These are phyloP conservation scores for Chloropsis hardwickii DNA, from an alignment of 2,113 vertebrate genomes.

Conservation along the genomic window DNA sequence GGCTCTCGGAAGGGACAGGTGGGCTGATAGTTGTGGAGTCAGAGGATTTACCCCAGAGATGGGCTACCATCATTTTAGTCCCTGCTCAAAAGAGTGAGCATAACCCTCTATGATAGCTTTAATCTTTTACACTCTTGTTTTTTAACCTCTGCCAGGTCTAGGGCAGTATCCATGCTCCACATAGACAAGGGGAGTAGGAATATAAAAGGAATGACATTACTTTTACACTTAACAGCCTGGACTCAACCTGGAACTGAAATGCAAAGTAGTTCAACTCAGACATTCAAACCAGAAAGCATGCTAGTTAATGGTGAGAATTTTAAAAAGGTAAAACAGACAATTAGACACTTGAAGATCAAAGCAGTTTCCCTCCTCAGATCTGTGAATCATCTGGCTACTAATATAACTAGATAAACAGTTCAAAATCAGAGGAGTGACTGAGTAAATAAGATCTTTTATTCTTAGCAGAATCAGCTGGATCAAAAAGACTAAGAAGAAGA, in stretches of 20 bases:
- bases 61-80: background rate
- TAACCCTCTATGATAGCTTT: background rate
- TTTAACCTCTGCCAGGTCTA: background rate
- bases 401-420: background rate
- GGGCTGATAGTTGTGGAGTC: accelerated
- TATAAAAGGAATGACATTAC: background rate
- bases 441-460: background rate
- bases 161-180: background rate
- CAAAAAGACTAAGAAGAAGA: background rate
- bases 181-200: background rate
- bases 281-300: background rate
- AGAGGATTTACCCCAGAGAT: background rate
- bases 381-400: background rate
- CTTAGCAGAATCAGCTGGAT: background rate
- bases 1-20: background rate
- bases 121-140: background rate
- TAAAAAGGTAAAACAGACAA: background rate
- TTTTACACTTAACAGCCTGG: background rate
- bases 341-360: background rate
- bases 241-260: background rate
- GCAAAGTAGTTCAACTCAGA: background rate
- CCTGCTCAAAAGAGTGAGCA: background rate
- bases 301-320: background rate
- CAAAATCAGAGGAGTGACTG: background rate
- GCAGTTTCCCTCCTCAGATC: background rate